Percentiles rank a stretch among this genome's conserved stretches.
phyloP scores from a whole-genome alignment of 2,113 vertebrate species.

The Sinocyclocheilus maitianheensis region DNA sequence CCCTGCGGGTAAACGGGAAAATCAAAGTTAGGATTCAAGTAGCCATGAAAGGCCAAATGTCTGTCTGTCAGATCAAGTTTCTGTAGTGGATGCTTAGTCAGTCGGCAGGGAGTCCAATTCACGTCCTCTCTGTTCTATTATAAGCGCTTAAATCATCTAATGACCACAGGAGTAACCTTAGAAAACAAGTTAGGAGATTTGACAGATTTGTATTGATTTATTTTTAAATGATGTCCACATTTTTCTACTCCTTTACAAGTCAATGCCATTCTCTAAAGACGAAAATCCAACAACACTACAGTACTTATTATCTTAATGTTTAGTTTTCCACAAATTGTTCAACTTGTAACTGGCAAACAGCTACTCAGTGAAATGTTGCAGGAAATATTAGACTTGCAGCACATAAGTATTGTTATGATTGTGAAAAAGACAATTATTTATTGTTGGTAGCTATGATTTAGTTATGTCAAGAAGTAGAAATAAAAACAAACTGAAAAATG shows the following conservation, averaged over 20 bases:
- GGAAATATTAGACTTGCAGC: too few relatives aligned
- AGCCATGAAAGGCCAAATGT: neutral
- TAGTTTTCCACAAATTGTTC: neutral
- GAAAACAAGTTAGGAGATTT: neutral
- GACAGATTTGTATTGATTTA: neutral
- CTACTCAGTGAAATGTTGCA: too few relatives aligned
- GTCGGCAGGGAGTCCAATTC: neutral
- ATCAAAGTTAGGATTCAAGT: neutral
- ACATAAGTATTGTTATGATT: too few relatives aligned
- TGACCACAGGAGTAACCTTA: neutral
- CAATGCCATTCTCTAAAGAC: neutral
- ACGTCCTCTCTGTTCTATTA: neutral
- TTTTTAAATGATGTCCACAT: neutral
- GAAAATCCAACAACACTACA: neutral
- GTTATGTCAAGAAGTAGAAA: too few relatives aligned
- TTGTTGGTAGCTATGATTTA: too few relatives aligned
- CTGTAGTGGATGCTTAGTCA: neutral
- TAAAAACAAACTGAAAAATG: too few relatives aligned
- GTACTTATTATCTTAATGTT: neutral
- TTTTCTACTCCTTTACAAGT: neutral
- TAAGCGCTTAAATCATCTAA: neutral
- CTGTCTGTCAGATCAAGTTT: neutral
- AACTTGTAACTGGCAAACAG: too few relatives aligned
- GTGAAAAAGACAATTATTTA: too few relatives aligned
- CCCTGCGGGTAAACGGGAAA: slow-evolving; percentile 82